Evolutionary conservation across 1,140 invertebrate genomes (phyloP).

Genomic region (Tachypleus tridentatus): DNA sequence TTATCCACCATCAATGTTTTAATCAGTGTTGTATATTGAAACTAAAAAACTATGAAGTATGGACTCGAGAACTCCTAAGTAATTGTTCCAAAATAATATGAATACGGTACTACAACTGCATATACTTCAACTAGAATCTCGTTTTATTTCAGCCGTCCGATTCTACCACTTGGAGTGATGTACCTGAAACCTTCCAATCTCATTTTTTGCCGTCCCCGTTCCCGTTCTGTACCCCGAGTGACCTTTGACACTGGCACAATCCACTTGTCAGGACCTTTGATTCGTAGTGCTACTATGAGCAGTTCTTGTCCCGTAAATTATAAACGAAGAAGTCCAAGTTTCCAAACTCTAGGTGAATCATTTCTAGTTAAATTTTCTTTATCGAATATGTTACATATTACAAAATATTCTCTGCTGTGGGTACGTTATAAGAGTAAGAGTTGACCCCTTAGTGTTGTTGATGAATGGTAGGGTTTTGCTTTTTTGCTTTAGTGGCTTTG

Average conservation of each 20-base stretch:
- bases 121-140: background rate
- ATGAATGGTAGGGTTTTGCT: too few relatives aligned
- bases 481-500: too few relatives aligned
- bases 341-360: too few relatives aligned
- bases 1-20: background rate
- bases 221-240: slow-evolving; percentile 40
- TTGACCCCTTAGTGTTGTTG: too few relatives aligned
- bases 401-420: too few relatives aligned
- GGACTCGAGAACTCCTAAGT: background rate
- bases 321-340: too few relatives aligned
- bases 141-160: background rate
- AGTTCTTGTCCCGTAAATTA: too few relatives aligned
- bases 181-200: background rate
- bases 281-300: slow-evolving; percentile 10
- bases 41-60: background rate
- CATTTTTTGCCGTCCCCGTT: slow-evolving; percentile 31
- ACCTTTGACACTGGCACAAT: slow-evolving; percentile 34
- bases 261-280: slow-evolving; percentile 16
- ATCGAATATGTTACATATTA: too few relatives aligned
- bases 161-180: background rate
- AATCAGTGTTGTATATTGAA: background rate
- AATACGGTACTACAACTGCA: background rate
- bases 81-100: background rate
- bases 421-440: too few relatives aligned
- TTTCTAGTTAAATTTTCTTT: too few relatives aligned